These are phyloP conservation scores for Mylabris sibirica DNA, from an alignment of 2,888 invertebrate genomes.

Conservation along the genomic window DNA sequence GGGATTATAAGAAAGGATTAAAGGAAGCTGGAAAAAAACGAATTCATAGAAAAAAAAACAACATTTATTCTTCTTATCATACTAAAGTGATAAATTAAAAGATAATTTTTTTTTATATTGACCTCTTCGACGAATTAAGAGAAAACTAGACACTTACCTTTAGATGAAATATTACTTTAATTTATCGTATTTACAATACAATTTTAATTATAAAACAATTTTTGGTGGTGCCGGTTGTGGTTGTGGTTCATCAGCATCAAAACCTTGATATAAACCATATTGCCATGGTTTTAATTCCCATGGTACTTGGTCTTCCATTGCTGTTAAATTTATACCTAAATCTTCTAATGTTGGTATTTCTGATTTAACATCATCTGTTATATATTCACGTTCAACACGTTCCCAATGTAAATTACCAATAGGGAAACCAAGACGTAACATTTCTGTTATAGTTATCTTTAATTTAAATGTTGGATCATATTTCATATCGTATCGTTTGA, in stretches of 20 bases:
- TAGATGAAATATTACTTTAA: constrained; percentile 6
- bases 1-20: background rate
- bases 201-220: constrained; percentile 42
- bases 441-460: constrained; percentile 70
- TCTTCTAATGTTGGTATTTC: constrained; percentile 84
- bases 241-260: constrained; percentile 76
- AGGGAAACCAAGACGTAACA: constrained; percentile 72
- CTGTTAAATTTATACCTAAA: constrained; percentile 79
- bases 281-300: constrained; percentile 81
- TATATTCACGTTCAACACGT: constrained; percentile 81
- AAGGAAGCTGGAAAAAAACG: background rate
- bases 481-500: constrained; percentile 75
- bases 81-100: too few relatives aligned
- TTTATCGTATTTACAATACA: constrained; percentile 16
- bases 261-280: constrained; percentile 75
- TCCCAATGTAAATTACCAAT: constrained; percentile 78
- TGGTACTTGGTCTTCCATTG: constrained; percentile 81
- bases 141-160: background rate
- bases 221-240: constrained; percentile 71
- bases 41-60: background rate
- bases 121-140: background rate
- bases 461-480: constrained; percentile 73
- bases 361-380: constrained; percentile 71
- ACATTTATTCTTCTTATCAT: background rate
- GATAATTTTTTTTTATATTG: background rate